Percentiles rank a stretch among this genome's conserved stretches.
Conservation (phyloP, 2,888 invertebrate genomes). For the Orthosia gracilis region DNA sequence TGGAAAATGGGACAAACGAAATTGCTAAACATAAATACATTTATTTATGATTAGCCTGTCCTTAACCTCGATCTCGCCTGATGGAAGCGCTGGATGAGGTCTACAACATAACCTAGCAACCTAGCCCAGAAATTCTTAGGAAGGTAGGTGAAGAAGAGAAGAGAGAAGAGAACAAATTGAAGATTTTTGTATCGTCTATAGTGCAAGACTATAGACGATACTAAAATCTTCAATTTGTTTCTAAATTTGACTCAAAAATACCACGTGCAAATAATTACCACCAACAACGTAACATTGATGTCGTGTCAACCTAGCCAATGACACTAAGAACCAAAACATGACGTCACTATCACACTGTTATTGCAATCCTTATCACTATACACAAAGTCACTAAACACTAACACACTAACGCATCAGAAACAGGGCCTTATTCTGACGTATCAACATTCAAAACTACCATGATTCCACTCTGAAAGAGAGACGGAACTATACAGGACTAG, state of each 20-base stretch:
- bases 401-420: background rate
- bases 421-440: background rate
- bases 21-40: background rate
- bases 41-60: too few species aligned
- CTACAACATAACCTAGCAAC: background rate
- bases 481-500: too few species aligned
- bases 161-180: too few species aligned
- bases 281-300: slow-evolving; percentile 28
- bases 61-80: too few species aligned
- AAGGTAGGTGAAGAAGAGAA: too few species aligned
- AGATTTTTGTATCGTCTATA: too few species aligned
- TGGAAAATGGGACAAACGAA: too few species aligned
- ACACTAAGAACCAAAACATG: background rate
- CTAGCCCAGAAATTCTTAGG: background rate
- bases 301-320: background rate
- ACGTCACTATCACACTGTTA: background rate
- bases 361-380: background rate
- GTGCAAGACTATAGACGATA: background rate
- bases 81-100: background rate
- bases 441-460: too few species aligned
- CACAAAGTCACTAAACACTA: background rate
- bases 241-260: background rate
- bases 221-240: background rate
- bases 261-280: slow-evolving; percentile 8
- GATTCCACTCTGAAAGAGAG: too few species aligned